phyloP scores from a whole-genome alignment of 92 coral and sea anemone species.

The Actinernus sp. region DNA sequence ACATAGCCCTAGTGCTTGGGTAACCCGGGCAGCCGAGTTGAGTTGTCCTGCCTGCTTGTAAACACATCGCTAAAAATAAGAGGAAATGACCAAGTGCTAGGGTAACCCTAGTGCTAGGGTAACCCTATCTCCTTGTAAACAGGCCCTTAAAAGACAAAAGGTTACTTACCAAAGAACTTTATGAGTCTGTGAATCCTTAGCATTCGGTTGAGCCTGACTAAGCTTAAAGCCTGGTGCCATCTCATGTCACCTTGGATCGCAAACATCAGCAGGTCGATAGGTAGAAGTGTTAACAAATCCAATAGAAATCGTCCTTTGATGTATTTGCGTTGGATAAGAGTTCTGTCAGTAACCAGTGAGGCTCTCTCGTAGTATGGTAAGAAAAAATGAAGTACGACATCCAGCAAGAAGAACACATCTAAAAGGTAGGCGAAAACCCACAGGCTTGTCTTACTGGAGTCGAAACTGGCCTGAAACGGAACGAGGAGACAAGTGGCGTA shows the following conservation, averaged over 20 bases:
- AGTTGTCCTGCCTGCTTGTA: no score
- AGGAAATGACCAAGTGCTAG: no score
- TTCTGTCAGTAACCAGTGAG: slow-evolving; percentile 62
- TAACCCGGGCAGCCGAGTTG: no score
- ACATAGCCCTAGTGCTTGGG: no score
- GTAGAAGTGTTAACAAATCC: slow-evolving; percentile 65
- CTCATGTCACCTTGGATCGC: slow-evolving; percentile 17
- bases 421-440: slow-evolving; percentile 68
- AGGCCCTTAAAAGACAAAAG: not conserved
- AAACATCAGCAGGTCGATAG: slow-evolving; percentile 63
- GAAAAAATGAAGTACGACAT: slow-evolving; percentile 58
- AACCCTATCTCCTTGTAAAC: no score
- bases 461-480: slow-evolving; percentile 83
- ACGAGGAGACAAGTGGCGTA: slow-evolving; percentile 67
- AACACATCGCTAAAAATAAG: no score
- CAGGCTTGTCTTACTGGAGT: slow-evolving; percentile 28
- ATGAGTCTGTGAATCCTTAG: slow-evolving; percentile 65
- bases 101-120: no score
- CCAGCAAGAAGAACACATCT: slow-evolving; percentile 68
- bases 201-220: slow-evolving; percentile 72
- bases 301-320: slow-evolving; percentile 58
- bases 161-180: slow-evolving; percentile 73
- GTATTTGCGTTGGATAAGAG: slow-evolving; percentile 60
- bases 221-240: slow-evolving; percentile 63
- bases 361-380: slow-evolving; percentile 78